These are phyloP conservation scores for Chitala chitala DNA, from an alignment of 2,113 vertebrate genomes.

Conservation along the genomic window DNA sequence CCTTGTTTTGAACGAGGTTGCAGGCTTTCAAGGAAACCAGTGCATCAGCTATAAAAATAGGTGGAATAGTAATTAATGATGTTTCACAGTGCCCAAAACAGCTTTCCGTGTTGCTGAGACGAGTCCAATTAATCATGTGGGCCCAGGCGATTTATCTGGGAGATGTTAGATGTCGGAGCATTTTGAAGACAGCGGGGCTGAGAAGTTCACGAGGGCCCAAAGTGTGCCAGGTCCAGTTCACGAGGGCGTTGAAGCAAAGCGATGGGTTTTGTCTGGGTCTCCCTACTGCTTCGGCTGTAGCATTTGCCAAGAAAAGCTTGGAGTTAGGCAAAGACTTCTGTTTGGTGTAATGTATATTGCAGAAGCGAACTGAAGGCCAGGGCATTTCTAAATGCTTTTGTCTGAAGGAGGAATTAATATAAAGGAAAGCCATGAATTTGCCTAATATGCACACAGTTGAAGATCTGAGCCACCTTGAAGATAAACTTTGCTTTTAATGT, in stretches of 20 bases:
- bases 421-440: background rate
- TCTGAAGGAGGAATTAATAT: background rate
- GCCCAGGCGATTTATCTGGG: constrained; percentile 36
- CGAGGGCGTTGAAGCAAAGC: background rate
- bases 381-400: background rate
- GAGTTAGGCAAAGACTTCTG: background rate
- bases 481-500: constrained; percentile 19
- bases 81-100: constrained; percentile 27
- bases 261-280: background rate
- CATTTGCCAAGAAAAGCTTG: background rate
- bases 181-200: constrained; percentile 17
- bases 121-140: constrained; percentile 38
- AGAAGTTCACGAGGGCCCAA: constrained; percentile 10
- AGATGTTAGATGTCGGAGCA: constrained; percentile 20
- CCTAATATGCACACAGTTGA: constrained; percentile 12
- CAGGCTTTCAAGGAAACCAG: background rate
- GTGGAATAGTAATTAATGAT: constrained; percentile 40
- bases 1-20: background rate
- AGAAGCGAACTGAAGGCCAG: too few species aligned
- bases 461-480: constrained; percentile 21
- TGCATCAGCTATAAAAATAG: constrained; percentile 17
- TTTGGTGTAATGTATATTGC: too few species aligned
- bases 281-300: background rate
- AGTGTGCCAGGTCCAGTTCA: background rate
- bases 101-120: constrained; percentile 26